phyloP scores from a whole-genome alignment of 2,113 vertebrate genomes.

The Dasypus novemcinctus region DNA sequence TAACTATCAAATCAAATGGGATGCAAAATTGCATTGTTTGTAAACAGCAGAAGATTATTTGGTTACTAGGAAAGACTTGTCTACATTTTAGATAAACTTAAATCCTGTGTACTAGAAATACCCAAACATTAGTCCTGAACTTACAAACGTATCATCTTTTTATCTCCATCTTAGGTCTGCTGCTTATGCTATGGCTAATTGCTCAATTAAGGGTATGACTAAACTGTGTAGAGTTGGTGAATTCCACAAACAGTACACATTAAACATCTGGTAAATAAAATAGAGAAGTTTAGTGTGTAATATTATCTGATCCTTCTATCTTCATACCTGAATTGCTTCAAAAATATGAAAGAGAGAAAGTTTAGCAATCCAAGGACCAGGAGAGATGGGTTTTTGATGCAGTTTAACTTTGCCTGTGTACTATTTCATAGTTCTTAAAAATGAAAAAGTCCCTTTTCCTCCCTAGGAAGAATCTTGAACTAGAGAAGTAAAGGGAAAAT shows the following conservation, averaged over 20 bases:
- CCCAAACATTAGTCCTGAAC: constrained; percentile 68
- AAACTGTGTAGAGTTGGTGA: constrained; percentile 59
- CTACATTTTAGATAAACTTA: constrained; percentile 75
- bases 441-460: not conserved
- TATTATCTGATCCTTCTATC: not conserved
- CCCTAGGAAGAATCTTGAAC: not conserved
- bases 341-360: not conserved
- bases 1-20: constrained; percentile 47
- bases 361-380: not conserved
- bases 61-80: constrained; percentile 59
- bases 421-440: not conserved
- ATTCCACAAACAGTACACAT: constrained; percentile 5
- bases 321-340: not conserved
- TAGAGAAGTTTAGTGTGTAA: not conserved
- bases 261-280: constrained; percentile 11
- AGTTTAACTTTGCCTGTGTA: not conserved
- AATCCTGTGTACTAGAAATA: constrained; percentile 60
- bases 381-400: not conserved
- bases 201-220: constrained; percentile 39
- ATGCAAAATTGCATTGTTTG: constrained; percentile 65
- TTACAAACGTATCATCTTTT: constrained; percentile 62
- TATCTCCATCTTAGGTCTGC: constrained; percentile 41
- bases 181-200: constrained; percentile 49
- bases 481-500: not conserved
- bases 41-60: constrained; percentile 69